phyloP scores from a whole-genome alignment of 2,888 invertebrate genomes.

The Leucophora obtusa region DNA sequence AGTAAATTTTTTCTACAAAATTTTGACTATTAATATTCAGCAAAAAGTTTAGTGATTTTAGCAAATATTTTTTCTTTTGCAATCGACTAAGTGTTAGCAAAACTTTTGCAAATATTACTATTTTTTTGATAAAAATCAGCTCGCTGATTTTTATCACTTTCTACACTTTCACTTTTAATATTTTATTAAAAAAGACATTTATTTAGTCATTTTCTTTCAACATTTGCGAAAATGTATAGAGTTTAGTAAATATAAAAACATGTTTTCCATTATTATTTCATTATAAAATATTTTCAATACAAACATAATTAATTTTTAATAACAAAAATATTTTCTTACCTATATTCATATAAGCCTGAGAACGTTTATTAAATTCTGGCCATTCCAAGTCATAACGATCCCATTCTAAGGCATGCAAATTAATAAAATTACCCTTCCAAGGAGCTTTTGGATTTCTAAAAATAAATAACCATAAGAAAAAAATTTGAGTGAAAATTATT shows the following conservation, averaged over 20 bases:
- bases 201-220: too few relatives aligned
- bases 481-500: neutral
- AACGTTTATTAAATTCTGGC: constrained; percentile 88
- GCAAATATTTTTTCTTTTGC: too few relatives aligned
- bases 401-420: constrained; percentile 84
- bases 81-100: too few relatives aligned
- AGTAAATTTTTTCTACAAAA: too few relatives aligned
- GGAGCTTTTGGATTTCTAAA: constrained; percentile 88
- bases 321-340: constrained; percentile 73
- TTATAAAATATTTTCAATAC: neutral
- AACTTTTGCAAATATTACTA: too few relatives aligned
- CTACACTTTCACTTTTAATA: too few relatives aligned
- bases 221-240: too few relatives aligned
- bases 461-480: constrained; percentile 64
- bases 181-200: too few relatives aligned
- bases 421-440: constrained; percentile 83
- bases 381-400: constrained; percentile 86
- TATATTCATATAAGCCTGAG: constrained; percentile 88
- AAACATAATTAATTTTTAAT: neutral
- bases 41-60: too few relatives aligned
- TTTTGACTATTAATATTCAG: too few relatives aligned
- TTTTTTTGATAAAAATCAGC: too few relatives aligned
- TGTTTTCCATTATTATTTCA: neutral
- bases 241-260: neutral
- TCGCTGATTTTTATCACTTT: too few relatives aligned